Conservation (phyloP, 2,888 invertebrate genomes). For the Anaspis maculata region DNA sequence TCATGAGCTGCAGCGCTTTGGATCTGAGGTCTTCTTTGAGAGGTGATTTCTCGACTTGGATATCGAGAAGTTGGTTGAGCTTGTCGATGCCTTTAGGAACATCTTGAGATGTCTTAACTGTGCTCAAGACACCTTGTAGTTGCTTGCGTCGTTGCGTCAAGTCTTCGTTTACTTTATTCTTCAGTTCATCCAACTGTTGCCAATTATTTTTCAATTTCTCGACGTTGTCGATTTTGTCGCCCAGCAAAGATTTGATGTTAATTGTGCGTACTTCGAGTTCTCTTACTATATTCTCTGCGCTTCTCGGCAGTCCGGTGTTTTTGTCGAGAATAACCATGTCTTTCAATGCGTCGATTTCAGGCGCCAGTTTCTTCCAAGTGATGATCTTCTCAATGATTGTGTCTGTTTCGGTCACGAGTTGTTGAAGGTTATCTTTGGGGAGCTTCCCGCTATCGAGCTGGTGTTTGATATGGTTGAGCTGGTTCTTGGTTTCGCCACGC, state of each 20-base stretch:
- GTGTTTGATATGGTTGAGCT: conserved; percentile 71
- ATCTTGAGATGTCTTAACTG: conserved; percentile 43
- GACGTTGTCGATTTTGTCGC: conserved; percentile 57
- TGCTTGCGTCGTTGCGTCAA: conserved; percentile 52
- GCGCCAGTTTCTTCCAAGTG: conserved; percentile 63
- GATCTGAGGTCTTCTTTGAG: conserved; percentile 66
- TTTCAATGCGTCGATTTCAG: conserved; percentile 58
- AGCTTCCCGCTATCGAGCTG: conserved; percentile 70
- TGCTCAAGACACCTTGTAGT: conserved; percentile 50
- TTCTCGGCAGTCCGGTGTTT: conserved; percentile 59
- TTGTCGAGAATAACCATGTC: conserved; percentile 63
- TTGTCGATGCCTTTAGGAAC: conserved; percentile 44
- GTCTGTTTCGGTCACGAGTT: conserved; percentile 61
- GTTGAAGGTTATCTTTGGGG: conserved; percentile 59
- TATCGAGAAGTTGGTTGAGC: conserved; percentile 46
- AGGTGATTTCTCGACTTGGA: conserved; percentile 51
- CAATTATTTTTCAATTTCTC: conserved; percentile 67
- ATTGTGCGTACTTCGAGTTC: conserved; percentile 66
- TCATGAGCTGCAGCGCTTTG: conserved; percentile 70
- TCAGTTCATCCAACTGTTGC: conserved; percentile 65
- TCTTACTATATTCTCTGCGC: conserved; percentile 63
- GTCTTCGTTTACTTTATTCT: conserved; percentile 60
- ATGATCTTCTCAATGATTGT: conserved; percentile 57
- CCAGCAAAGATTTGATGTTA: conserved; percentile 57
- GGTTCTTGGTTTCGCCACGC: conserved; percentile 72